Percentiles rank a stretch among this genome's conserved stretches.
phyloP scores from a whole-genome alignment of 1,140 invertebrate species.

The Tetramorium parvispinum region DNA sequence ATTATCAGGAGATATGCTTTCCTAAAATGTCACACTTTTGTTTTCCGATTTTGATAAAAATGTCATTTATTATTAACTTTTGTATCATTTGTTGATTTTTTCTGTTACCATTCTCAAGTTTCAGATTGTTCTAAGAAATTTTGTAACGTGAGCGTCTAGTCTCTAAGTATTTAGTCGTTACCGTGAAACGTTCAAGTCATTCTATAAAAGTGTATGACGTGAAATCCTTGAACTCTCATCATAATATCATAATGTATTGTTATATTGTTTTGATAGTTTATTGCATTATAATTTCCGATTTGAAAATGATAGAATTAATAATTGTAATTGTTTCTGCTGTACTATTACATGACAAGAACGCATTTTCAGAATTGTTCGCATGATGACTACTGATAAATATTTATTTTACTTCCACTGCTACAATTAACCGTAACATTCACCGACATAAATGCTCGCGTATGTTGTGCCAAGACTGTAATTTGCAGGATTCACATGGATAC shows the following conservation, averaged over 20 bases:
- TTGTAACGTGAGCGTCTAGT: background rate
- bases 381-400: background rate
- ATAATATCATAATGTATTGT: background rate
- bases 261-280: background rate
- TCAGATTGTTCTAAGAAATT: background rate
- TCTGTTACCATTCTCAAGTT: background rate
- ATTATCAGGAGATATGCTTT: background rate
- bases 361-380: background rate
- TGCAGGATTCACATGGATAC: background rate
- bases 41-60: background rate
- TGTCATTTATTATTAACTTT: background rate
- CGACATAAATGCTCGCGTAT: background rate
- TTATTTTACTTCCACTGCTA: background rate
- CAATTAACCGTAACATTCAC: constrained; percentile 1
- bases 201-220: background rate
- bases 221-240: constrained; percentile 8
- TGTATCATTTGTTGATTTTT: background rate
- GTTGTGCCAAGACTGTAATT: background rate
- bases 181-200: constrained; percentile 18
- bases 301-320: background rate
- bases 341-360: background rate
- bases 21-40: background rate
- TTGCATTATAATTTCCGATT: background rate
- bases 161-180: background rate
- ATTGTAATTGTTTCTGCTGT: background rate